phyloP scores from a whole-genome alignment of 2,797 vertebrate species.

The Pithecia hirsuta region DNA sequence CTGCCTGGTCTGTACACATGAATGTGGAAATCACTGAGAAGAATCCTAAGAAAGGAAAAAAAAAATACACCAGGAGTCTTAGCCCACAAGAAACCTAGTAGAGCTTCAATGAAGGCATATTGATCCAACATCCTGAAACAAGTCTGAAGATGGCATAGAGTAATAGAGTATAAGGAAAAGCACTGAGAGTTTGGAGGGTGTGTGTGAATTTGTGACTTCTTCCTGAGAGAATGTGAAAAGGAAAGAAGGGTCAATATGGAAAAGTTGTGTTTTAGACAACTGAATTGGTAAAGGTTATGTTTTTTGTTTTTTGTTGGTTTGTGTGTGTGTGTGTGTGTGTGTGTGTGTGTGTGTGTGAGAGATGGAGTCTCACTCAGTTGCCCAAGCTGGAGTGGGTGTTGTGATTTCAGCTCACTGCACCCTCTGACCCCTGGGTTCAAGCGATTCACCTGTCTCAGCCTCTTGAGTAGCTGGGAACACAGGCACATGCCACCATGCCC shows the following conservation, averaged over 20 bases:
- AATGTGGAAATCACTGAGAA: not conserved
- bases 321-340: no score
- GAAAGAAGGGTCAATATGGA: not conserved
- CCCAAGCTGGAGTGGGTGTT: no score
- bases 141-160: not conserved
- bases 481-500: accelerated
- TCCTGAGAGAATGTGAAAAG: not conserved
- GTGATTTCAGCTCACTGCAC: no score
- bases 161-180: not conserved
- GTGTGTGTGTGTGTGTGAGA: no score
- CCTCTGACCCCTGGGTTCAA: no score
- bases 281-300: not conserved
- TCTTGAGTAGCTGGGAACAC: no score
- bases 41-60: not conserved
- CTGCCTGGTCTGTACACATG: not conserved
- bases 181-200: not conserved
- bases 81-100: not conserved
- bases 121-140: not conserved
- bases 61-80: not conserved
- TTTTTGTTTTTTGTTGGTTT: no score
- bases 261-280: not conserved
- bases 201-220: not conserved
- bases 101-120: not conserved
- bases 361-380: accelerated
- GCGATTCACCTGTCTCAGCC: no score